A percentile compares a stretch with the other conserved stretches of the same genome.
phyloP scores from a whole-genome alignment of 2,797 vertebrate genomes.

The Protonibea diacanthus region DNA sequence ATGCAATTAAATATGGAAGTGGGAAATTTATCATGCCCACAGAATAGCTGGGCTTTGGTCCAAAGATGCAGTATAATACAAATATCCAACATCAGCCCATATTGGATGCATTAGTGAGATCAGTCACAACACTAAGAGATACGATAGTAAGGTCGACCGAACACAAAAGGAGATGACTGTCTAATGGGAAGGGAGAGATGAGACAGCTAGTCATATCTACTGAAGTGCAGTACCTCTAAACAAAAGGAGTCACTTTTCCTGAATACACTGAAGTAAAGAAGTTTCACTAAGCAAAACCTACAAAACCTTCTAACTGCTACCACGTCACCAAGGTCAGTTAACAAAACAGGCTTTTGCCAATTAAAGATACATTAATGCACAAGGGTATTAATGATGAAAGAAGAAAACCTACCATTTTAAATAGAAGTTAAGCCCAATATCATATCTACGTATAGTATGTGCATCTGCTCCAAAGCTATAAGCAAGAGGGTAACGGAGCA shows the following conservation, averaged over 20 bases:
- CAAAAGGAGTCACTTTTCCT: constrained; percentile 30
- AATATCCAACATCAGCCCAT: constrained; percentile 5
- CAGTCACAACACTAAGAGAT: constrained; percentile 60
- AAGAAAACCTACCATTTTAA: not conserved
- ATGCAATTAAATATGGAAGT: constrained; percentile 6
- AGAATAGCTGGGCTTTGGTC: not conserved
- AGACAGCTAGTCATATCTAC: constrained; percentile 15
- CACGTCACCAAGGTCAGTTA: constrained; percentile 12
- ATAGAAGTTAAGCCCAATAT: not conserved
- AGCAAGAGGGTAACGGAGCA: constrained; percentile 8
- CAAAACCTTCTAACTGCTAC: constrained; percentile 9
- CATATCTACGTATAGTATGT: not conserved
- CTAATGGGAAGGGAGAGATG: constrained; percentile 23
- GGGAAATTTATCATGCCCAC: not conserved
- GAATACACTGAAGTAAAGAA: constrained; percentile 5
- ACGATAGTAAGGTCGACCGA: constrained; percentile 10
- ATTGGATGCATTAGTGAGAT: constrained; percentile 33
- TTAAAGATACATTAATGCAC: not conserved
- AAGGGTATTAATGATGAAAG: not conserved
- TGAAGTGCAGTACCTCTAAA: constrained; percentile 29
- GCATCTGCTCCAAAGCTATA: constrained; percentile 31
- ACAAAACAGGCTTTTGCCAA: not conserved
- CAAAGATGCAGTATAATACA: not conserved
- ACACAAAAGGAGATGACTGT: constrained; percentile 5
- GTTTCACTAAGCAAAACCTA: constrained; percentile 13